Evolutionary conservation across 2,888 invertebrate genomes (phyloP).

Genomic region (Drosophila gaucha): DNA sequence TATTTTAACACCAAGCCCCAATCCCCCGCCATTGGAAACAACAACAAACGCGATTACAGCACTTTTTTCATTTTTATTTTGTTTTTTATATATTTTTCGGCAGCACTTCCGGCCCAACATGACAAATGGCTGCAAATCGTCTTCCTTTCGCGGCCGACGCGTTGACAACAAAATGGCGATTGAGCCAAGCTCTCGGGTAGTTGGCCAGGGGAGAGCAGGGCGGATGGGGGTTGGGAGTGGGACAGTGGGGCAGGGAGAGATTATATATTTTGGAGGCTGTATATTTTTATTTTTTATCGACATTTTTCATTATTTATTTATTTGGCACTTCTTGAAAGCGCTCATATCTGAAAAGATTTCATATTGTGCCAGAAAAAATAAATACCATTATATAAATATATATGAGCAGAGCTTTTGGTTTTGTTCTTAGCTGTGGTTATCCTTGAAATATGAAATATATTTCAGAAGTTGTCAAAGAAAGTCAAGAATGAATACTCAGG

Average conservation of each 20-base stretch:
- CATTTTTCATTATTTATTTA: constrained; percentile 79
- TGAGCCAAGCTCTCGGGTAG: constrained; percentile 6
- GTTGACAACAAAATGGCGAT: constrained; percentile 70
- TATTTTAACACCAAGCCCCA: constrained; percentile 65
- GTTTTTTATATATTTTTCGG: constrained; percentile 41
- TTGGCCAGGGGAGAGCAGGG: too few species aligned
- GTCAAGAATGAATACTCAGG: too few species aligned
- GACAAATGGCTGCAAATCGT: constrained; percentile 81
- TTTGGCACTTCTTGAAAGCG: constrained; percentile 60
- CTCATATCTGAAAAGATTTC: constrained; percentile 32
- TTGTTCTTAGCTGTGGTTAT: too few species aligned
- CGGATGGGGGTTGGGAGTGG: neutral
- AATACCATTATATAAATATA: neutral
- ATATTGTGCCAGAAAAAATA: neutral
- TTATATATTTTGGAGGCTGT: neutral
- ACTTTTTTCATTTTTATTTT: too few species aligned
- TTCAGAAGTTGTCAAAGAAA: too few species aligned
- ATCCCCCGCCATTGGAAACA: constrained; percentile 7
- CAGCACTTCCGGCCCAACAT: constrained; percentile 67
- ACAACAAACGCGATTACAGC: constrained; percentile 66
- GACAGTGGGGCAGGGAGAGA: constrained; percentile 1
- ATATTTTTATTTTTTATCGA: constrained; percentile 61
- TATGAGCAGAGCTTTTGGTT: too few species aligned
- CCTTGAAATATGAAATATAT: too few species aligned
- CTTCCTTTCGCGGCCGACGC: constrained; percentile 76